Conservation (phyloP, 1,140 invertebrate species). For the Drosophila teissieri region DNA sequence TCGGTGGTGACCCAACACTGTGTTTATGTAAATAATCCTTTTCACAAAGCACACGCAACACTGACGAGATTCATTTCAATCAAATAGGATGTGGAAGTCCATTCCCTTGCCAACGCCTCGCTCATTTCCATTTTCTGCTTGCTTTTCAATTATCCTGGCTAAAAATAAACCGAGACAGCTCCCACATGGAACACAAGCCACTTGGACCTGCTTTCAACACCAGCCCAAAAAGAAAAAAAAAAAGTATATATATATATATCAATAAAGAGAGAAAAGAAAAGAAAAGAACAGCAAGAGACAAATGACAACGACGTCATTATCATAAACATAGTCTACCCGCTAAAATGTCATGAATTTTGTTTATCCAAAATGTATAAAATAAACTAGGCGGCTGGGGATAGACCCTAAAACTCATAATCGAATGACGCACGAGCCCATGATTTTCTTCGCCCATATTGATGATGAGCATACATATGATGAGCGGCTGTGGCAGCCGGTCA, state of each 20-base stretch:
- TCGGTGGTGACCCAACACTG: conserved; percentile 6
- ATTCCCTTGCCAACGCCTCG: conserved; percentile 22
- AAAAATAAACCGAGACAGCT: conserved; percentile 60
- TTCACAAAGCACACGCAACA: conserved; percentile 17
- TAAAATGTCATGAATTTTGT: conserved; percentile 54
- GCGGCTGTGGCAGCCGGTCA: conserved; percentile 40
- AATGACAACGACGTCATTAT: conserved; percentile 70
- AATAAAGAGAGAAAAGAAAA: neutral
- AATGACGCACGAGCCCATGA: conserved; percentile 74
- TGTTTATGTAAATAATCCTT: conserved; percentile 67
- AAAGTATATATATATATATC: too few species aligned
- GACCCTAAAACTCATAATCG: conserved; percentile 67
- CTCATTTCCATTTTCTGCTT: conserved; percentile 34
- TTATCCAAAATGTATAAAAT: conserved; percentile 68
- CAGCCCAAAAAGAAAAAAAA: conserved; percentile 1
- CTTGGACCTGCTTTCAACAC: conserved; percentile 41
- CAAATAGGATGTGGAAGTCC: conserved; percentile 36
- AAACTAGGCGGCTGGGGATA: conserved; percentile 48
- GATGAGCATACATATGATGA: neutral
- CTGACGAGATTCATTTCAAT: conserved; percentile 56
- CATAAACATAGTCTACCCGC: conserved; percentile 57
- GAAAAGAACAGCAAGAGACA: conserved; percentile 27
- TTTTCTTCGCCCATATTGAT: conserved; percentile 44
- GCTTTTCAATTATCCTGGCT: conserved; percentile 78
- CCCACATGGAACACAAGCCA: conserved; percentile 4